Conservation (phyloP, 2,113 vertebrate genomes). For the Pipa parva region DNA sequence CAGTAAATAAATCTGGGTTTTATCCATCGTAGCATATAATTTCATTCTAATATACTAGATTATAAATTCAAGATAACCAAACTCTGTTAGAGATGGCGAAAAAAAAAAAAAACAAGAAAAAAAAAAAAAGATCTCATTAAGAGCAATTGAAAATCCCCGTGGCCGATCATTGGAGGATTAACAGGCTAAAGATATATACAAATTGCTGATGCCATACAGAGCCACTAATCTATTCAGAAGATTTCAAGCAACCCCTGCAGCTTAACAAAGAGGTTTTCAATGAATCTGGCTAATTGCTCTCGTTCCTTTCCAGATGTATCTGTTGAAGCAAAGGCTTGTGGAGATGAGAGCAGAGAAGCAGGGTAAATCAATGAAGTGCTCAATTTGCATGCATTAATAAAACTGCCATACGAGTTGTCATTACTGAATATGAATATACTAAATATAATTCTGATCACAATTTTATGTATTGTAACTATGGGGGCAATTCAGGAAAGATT, state of each 20-base stretch:
- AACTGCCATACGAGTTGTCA: no score
- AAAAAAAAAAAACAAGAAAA: not conserved
- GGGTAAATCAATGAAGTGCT: not conserved
- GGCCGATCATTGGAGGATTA: conserved; percentile 36
- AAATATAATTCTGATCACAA: no score
- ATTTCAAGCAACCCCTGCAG: conserved; percentile 25
- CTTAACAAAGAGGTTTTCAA: conserved; percentile 33
- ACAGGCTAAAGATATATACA: conserved; percentile 14
- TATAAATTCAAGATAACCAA: not conserved
- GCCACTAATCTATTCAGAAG: conserved; percentile 28
- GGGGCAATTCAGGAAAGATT: no score
- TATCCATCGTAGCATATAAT: conserved; percentile 23
- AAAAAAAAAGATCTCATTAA: conserved; percentile 19
- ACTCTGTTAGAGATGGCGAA: not conserved
- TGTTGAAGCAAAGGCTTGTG: conserved; percentile 2
- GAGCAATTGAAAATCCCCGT: conserved; percentile 24
- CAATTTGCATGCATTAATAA: not conserved
- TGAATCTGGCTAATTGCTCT: conserved; percentile 28
- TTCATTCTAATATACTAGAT: conserved; percentile 24
- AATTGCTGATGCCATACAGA: conserved; percentile 7
- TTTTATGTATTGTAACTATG: no score
- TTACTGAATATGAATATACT: no score
- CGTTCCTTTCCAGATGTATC: not conserved
- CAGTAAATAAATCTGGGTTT: conserved; percentile 29
- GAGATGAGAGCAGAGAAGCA: not conserved